These are phyloP conservation scores for Dinoponera quadriceps DNA, from an alignment of 1,140 invertebrate species.

Conservation along the genomic window DNA sequence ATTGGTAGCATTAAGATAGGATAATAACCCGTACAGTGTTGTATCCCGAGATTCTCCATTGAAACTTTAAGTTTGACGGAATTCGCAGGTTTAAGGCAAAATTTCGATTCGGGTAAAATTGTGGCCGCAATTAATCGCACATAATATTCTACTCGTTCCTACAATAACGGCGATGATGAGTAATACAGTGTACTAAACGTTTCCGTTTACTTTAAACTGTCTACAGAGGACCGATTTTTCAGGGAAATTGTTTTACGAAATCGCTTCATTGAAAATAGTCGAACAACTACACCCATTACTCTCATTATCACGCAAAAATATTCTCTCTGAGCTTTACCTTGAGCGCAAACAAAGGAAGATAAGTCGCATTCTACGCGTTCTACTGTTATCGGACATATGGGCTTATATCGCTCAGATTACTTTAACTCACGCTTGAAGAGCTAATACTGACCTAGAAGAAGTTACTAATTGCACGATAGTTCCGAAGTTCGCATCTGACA, in stretches of 20 bases:
- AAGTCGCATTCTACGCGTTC: neutral
- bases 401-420: neutral
- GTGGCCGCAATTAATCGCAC: too few relatives aligned
- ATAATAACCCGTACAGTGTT: too few relatives aligned
- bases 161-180: too few relatives aligned
- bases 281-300: neutral
- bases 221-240: too few relatives aligned
- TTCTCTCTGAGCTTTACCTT: constrained; percentile 9
- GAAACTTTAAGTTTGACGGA: too few relatives aligned
- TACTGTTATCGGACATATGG: constrained; percentile 10
- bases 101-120: too few relatives aligned
- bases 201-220: too few relatives aligned
- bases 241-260: neutral
- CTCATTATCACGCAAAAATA: neutral
- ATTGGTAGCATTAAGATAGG: too few relatives aligned
- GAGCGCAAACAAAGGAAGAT: neutral
- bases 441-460: constrained; percentile 21
- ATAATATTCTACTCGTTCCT: too few relatives aligned
- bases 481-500: neutral
- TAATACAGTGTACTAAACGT: too few relatives aligned
- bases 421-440: neutral
- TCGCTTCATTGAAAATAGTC: neutral
- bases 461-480: neutral
- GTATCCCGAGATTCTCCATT: too few relatives aligned
- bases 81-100: too few relatives aligned